A percentile compares a stretch with the other conserved stretches of the same genome.
These are phyloP conservation scores for Triplophysa yarkandensis DNA, from an alignment of 2,797 vertebrate genomes.

Conservation along the genomic window DNA sequence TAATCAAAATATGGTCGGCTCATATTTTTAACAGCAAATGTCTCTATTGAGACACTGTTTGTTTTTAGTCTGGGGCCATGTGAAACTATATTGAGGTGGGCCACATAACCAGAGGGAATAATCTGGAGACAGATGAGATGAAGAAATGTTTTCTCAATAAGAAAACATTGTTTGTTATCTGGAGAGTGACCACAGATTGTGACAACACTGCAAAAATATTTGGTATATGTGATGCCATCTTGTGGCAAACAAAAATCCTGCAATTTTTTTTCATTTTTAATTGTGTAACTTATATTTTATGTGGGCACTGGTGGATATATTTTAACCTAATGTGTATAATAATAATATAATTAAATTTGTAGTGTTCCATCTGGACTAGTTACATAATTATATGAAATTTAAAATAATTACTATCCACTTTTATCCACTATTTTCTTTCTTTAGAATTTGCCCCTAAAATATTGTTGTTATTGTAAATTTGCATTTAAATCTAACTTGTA, in stretches of 20 bases:
- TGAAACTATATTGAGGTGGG: slow-evolving; percentile 36
- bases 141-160: slow-evolving; percentile 28
- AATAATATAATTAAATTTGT: too few relatives aligned
- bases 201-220: slow-evolving; percentile 44
- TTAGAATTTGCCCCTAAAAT: too few relatives aligned
- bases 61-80: slow-evolving; percentile 39
- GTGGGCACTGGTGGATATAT: too few relatives aligned
- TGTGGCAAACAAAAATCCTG: slow-evolving; percentile 64
- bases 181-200: slow-evolving; percentile 55
- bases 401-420: too few relatives aligned
- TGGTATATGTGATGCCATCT: slow-evolving; percentile 64
- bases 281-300: not conserved
- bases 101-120: slow-evolving; percentile 35
- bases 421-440: too few relatives aligned
- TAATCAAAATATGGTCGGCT: slow-evolving; percentile 27
- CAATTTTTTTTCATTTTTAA: not conserved
- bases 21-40: slow-evolving; percentile 23
- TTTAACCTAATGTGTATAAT: too few relatives aligned
- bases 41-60: slow-evolving; percentile 26
- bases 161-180: slow-evolving; percentile 51
- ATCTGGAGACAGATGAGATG: slow-evolving; percentile 22
- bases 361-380: too few relatives aligned
- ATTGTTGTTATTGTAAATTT: too few relatives aligned
- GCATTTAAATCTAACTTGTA: not conserved
- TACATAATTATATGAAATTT: too few relatives aligned